Evolutionary conservation across 2,797 vertebrate genomes (phyloP).

Genomic region (Esox lucius): DNA sequence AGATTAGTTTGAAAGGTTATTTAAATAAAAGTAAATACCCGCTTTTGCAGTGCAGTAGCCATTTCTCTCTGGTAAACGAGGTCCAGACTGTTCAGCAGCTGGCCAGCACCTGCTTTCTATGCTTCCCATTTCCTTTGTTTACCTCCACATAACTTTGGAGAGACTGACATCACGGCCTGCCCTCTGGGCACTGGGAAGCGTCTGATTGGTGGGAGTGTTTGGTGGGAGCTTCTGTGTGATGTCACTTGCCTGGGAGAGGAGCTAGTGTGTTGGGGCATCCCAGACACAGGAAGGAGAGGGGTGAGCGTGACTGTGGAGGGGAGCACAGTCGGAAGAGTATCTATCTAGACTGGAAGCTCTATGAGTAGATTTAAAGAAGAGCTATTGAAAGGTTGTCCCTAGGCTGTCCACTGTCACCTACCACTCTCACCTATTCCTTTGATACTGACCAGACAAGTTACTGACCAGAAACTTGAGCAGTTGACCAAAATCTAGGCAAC

Average conservation of each 20-base stretch:
- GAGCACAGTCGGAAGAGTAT: conserved; percentile 31
- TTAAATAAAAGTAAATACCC: conserved; percentile 23
- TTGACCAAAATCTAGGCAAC: conserved; percentile 31
- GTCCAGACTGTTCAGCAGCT: conserved; percentile 61
- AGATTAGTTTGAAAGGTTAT: background rate
- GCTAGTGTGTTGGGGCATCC: conserved; percentile 31
- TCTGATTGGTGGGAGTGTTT: conserved; percentile 50
- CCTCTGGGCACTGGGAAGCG: conserved; percentile 52
- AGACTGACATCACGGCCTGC: conserved; percentile 66
- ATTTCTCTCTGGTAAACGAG: conserved; percentile 37
- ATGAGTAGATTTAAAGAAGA: conserved; percentile 31
- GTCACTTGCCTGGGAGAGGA: conserved; percentile 42
- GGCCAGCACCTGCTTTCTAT: conserved; percentile 67
- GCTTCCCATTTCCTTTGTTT: conserved; percentile 73
- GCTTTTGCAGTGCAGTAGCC: conserved; percentile 34
- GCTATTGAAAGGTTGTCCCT: conserved; percentile 31
- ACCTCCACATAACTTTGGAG: conserved; percentile 64
- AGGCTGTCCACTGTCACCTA: conserved; percentile 29
- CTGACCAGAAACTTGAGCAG: conserved; percentile 24
- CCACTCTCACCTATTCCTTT: conserved; percentile 25
- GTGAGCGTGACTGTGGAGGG: conserved; percentile 39
- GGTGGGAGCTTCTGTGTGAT: conserved; percentile 43
- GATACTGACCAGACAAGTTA: conserved; percentile 19
- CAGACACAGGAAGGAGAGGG: conserved; percentile 43
- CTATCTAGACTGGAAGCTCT: conserved; percentile 42